phyloP scores from a whole-genome alignment of 2,113 vertebrate species.

The Caretta caretta region DNA sequence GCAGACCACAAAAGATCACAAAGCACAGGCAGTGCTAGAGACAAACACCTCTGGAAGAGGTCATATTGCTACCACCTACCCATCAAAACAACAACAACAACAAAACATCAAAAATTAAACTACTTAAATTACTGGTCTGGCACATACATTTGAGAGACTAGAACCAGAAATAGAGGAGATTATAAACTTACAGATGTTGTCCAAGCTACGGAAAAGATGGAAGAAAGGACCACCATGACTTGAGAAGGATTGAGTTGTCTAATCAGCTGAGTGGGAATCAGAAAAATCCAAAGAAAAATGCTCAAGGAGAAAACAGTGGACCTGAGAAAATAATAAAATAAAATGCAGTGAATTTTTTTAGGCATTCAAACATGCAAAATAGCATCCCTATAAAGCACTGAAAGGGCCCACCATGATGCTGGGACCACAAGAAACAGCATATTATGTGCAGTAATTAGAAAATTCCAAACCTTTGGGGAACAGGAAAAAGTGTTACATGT shows the following conservation, averaged over 20 bases:
- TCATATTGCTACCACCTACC: background rate
- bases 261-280: background rate
- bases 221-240: slow-evolving; percentile 1
- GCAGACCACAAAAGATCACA: slow-evolving; percentile 22
- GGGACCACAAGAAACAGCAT: background rate
- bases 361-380: background rate
- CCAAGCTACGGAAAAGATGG: background rate
- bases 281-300: background rate
- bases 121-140: background rate
- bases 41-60: slow-evolving; percentile 17
- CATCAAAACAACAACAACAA: slow-evolving; percentile 36
- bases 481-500: background rate
- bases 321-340: background rate
- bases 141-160: background rate
- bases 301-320: background rate
- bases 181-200: slow-evolving; percentile 49
- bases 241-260: background rate
- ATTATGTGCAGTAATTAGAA: background rate
- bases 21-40: background rate
- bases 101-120: background rate
- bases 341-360: slow-evolving; percentile 6
- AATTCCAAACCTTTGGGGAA: slow-evolving; percentile 15
- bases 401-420: background rate
- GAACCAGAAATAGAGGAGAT: slow-evolving; percentile 5
- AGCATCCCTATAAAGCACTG: slow-evolving; percentile 3